Conservation (phyloP, 2,797 vertebrate species). For the Pteropus rufus region DNA sequence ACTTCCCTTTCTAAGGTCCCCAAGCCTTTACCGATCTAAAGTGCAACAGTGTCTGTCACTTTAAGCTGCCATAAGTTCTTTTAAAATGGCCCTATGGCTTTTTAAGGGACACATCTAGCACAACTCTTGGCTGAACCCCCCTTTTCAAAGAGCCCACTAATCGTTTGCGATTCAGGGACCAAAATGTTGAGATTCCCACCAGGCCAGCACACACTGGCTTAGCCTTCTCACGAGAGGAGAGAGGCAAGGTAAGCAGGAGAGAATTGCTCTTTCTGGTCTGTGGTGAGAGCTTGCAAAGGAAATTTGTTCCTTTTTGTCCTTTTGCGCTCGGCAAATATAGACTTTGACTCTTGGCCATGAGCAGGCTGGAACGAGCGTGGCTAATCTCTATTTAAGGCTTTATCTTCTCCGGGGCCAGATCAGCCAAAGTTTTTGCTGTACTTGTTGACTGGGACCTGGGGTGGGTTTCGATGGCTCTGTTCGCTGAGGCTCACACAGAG, state of each 20-base stretch:
- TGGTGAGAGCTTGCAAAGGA: slow-evolving; percentile 28
- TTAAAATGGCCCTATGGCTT: background rate
- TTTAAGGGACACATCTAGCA: background rate
- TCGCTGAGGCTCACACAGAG: background rate
- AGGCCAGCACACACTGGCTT: background rate
- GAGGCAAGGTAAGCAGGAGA: rapidly evolving
- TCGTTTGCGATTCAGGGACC: background rate
- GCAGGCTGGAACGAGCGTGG: background rate
- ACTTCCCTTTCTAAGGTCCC: background rate
- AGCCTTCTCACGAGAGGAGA: background rate
- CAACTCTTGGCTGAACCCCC: background rate
- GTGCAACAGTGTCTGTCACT: background rate
- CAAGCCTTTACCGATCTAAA: background rate
- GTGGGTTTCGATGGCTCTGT: background rate
- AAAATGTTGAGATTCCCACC: background rate
- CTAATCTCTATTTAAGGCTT: slow-evolving; percentile 65
- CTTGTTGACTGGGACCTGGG: background rate
- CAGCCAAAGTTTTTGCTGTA: slow-evolving; percentile 1
- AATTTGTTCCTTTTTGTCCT: slow-evolving; percentile 68
- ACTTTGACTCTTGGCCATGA: slow-evolving; percentile 64
- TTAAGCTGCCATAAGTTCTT: background rate
- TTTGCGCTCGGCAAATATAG: slow-evolving; percentile 59
- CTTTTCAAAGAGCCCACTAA: background rate
- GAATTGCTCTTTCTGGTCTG: background rate
- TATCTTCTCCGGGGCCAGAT: slow-evolving; percentile 7